Evolutionary conservation across 2,888 invertebrate species (phyloP).

Genomic region (Villa cingulata): DNA sequence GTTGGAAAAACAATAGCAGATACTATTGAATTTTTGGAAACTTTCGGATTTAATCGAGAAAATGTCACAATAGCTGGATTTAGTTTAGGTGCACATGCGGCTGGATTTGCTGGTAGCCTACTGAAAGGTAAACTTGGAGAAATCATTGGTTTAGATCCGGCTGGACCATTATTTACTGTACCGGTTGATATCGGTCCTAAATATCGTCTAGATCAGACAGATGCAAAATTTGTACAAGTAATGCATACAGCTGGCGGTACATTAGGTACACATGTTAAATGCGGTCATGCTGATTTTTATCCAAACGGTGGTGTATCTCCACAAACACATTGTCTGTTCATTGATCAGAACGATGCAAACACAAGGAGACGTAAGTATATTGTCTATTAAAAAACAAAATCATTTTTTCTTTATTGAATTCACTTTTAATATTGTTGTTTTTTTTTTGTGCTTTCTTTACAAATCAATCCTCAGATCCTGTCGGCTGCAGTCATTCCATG

Average conservation of each 20-base stretch:
- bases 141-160: slow-evolving; percentile 35
- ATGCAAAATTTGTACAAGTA: slow-evolving; percentile 32
- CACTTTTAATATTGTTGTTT: slow-evolving; percentile 1
- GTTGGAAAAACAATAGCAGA: slow-evolving; percentile 32
- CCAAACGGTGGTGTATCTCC: slow-evolving; percentile 32
- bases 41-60: slow-evolving; percentile 21
- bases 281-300: slow-evolving; percentile 34
- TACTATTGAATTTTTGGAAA: slow-evolving; percentile 28
- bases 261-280: slow-evolving; percentile 26
- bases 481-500: slow-evolving; percentile 30
- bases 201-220: slow-evolving; percentile 27
- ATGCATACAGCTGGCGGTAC: slow-evolving; percentile 32
- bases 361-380: slow-evolving; percentile 1
- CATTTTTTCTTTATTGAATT: background rate
- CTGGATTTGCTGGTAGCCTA: slow-evolving; percentile 28
- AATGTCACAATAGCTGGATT: slow-evolving; percentile 32
- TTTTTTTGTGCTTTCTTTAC: background rate
- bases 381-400: too few relatives aligned
- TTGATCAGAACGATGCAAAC: slow-evolving; percentile 20
- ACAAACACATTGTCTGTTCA: slow-evolving; percentile 28
- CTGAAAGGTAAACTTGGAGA: slow-evolving; percentile 28
- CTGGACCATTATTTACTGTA: slow-evolving; percentile 32
- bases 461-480: slow-evolving; percentile 23
- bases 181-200: slow-evolving; percentile 26
- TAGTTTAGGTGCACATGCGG: slow-evolving; percentile 34